Conservation (phyloP, 2,113 vertebrate species). For the Sialia sialis region DNA sequence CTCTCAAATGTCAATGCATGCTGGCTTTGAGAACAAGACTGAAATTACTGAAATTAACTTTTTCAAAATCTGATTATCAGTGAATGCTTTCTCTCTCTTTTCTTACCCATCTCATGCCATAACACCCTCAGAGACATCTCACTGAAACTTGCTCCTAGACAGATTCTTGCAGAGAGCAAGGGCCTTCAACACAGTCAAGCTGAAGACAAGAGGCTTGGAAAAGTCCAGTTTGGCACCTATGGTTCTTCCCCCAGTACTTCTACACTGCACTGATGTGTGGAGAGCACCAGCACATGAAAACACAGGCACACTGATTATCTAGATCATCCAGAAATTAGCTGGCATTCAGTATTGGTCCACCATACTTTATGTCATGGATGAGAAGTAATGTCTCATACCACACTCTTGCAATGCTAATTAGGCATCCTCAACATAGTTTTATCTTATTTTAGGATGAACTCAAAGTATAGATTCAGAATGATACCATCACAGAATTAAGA, state of each 20-base stretch:
- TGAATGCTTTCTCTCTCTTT: neutral
- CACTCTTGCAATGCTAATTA: neutral
- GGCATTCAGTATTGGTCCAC: rapidly evolving
- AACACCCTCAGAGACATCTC: neutral
- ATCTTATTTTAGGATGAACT: neutral
- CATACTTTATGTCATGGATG: neutral
- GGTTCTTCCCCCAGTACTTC: neutral
- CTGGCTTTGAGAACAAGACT: neutral
- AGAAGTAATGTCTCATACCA: neutral
- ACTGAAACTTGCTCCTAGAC: neutral
- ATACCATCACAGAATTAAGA: neutral
- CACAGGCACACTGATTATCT: neutral
- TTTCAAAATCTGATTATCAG: neutral
- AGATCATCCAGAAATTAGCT: neutral
- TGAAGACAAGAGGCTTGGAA: neutral
- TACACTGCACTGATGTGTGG: rapidly evolving
- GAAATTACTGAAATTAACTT: neutral
- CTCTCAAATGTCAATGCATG: neutral
- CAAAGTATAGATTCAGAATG: neutral
- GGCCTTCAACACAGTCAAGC: neutral
- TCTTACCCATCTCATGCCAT: neutral
- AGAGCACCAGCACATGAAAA: neutral
- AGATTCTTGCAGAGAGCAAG: neutral
- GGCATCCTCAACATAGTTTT: neutral
- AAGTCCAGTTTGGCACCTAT: neutral